Base-by-base conservation (phyloP, 2,888 invertebrate species). In the Caenorhabditis parvicauda region DNA sequence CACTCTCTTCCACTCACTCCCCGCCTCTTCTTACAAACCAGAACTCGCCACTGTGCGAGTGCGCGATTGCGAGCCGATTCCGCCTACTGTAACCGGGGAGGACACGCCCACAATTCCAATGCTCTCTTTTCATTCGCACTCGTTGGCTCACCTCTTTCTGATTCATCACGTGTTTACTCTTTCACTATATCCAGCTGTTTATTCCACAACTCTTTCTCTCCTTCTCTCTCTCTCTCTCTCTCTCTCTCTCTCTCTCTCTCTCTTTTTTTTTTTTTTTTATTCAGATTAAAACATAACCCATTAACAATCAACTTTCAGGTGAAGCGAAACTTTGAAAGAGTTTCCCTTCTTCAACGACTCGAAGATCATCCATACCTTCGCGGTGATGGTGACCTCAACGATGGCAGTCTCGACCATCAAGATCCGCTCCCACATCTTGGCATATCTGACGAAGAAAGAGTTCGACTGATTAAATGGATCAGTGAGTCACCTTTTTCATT, bases 301-400 rank as follows among this genome's bases (percentile, higher is more conserved):
- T 25, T 46, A 29, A 14, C 46, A 32, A 32, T 9, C 35, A n/a
- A 12, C n/a, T 50, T 62, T 7, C 38, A 62, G 62, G 62, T 62
- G 6, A 58, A 62, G 24, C 45, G 50, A 19, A 62, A 62, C 45
- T 54, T 52, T 19, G 54, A 58, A 29, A 54, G 58, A 4, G 58
- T 62, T 3, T 62, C 58, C 19, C 19, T 62, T 29, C 51, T 62
- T 24, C 49, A 29, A 21, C 51, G 62, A 2, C 58, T 62, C 29
- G 62, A 62, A 45, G 62, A 62, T 17, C 58, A 62, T 44, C 62
- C 62, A 5, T 62, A 62, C 37, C 54, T 62, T 22, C 58, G 58
- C 12, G 62, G 56, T 28, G 62, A 62, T 17, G 21, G 37, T 3
- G 62, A 58, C 27, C 46, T 62, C 5, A 32, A 27, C 4, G 60